These are phyloP conservation scores for Syrrhaptes paradoxus DNA, from an alignment of 2,113 vertebrate species.

Conservation along the genomic window DNA sequence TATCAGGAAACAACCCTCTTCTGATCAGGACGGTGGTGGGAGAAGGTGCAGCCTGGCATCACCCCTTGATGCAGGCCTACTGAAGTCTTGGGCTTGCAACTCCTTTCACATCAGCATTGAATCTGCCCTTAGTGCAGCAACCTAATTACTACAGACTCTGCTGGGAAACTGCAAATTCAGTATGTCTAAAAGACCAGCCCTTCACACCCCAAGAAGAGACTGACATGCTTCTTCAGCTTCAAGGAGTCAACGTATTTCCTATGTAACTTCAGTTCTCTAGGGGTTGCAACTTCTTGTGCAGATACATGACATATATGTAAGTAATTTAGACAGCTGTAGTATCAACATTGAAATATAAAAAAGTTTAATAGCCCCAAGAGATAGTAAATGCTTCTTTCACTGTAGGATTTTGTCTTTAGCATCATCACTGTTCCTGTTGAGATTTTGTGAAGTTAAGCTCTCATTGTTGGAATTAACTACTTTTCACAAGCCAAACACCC, in stretches of 20 bases:
- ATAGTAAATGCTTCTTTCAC: background rate
- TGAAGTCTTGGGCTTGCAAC: background rate
- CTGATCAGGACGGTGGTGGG: background rate
- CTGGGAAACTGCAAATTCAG: background rate
- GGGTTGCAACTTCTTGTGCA: background rate
- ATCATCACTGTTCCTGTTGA: background rate
- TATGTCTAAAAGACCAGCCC: background rate
- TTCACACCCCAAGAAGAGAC: background rate
- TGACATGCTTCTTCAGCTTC: background rate
- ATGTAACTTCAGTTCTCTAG: background rate
- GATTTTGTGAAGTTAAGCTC: background rate
- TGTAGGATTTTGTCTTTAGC: background rate
- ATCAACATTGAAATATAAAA: background rate
- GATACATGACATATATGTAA: background rate
- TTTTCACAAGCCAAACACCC: background rate
- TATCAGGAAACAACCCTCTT: background rate
- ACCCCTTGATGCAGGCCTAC: background rate
- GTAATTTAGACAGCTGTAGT: background rate
- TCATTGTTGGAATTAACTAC: background rate
- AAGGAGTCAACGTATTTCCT: background rate
- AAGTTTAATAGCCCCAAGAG: background rate
- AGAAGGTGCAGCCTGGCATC: background rate
- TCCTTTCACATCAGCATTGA: background rate
- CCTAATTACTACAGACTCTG: background rate
- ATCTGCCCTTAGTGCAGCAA: background rate